Evolutionary conservation across 2,888 invertebrate genomes (phyloP).

Genomic region (Sympetrum striolatum): DNA sequence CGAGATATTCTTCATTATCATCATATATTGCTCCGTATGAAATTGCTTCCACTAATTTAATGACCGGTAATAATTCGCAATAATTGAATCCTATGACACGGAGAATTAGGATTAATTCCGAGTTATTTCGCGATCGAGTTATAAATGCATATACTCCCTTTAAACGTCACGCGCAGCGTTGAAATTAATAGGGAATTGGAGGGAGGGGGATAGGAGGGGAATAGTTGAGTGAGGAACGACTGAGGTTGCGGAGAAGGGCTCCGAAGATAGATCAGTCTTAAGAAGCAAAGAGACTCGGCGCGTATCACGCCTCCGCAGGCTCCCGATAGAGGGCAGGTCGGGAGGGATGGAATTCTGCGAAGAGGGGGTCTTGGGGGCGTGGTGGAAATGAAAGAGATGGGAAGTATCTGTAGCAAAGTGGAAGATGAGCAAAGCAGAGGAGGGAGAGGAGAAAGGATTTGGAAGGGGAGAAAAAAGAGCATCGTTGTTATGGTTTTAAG

Average conservation of each 20-base stretch:
- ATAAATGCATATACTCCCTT: no score
- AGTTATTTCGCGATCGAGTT: no score
- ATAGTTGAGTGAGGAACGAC: background rate
- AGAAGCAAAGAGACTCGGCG: background rate
- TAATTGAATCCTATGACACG: no score
- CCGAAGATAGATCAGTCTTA: background rate
- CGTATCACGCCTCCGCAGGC: background rate
- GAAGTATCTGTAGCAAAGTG: background rate
- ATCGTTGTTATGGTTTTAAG: background rate
- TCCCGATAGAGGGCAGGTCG: background rate
- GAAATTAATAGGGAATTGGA: background rate
- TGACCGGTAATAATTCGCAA: no score
- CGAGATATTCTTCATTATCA: no score
- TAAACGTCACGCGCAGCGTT: no score
- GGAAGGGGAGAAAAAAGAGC: background rate
- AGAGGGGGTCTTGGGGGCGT: background rate
- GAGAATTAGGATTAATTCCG: no score
- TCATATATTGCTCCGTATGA: no score
- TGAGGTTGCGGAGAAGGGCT: background rate
- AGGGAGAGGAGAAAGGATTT: background rate
- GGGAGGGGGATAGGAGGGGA: background rate
- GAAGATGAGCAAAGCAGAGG: background rate
- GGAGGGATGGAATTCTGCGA: background rate
- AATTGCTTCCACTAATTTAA: no score
- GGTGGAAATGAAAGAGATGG: background rate